Base-by-base conservation (phyloP, 2,113 vertebrate genomes). In the Macquaria australasica region DNA sequence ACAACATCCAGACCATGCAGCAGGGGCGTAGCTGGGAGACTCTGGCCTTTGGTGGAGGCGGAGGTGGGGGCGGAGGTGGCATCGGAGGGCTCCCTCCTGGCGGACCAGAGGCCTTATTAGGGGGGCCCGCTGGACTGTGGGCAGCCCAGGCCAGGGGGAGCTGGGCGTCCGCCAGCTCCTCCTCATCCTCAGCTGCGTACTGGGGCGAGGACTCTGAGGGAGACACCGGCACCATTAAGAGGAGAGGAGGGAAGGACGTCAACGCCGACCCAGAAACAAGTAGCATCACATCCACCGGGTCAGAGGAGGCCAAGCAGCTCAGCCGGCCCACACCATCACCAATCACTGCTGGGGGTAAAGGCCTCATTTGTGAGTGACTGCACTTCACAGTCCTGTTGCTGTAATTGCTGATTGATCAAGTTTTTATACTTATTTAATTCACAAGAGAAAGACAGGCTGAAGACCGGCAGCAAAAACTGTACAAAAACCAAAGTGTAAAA, bases 201-300 rank as follows among this genome's bases (percentile, higher is more conserved):
- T 99, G 98, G 98, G 98, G 97, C 31, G 98, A 99, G 89, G 98
- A 99, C 94, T 97, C 98, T 0, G 98, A 99, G 93, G 98, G 98
- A 0, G 98, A 99, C 83, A 99, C 98, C 0, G 98, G 98, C 81
- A 99, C 98, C 72, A 99, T 99, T 88, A 99, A 99, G 93, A 95
- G 98, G 77, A 94, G 98, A 84, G 98, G 98, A 45, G 98, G 98
- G 60, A 99, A 99, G 88, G 98, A 99, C 50, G 97, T 99, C 60
- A 96, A 95, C 0, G 88, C 91, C 0, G 98, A 99, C 88, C 95
- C 97, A 0, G 98, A 99, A 77, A 97, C 97, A 51, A 97, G 97
- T 87, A 97, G 96, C 93, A 87, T 98, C 92, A 93, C 97, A 0
- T 95, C 97, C 60, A 96, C 96, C 7, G 95, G 97, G 77, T 94